These are phyloP conservation scores for Zygogramma bicolorata DNA, from an alignment of 2,888 invertebrate species.

Conservation along the genomic window DNA sequence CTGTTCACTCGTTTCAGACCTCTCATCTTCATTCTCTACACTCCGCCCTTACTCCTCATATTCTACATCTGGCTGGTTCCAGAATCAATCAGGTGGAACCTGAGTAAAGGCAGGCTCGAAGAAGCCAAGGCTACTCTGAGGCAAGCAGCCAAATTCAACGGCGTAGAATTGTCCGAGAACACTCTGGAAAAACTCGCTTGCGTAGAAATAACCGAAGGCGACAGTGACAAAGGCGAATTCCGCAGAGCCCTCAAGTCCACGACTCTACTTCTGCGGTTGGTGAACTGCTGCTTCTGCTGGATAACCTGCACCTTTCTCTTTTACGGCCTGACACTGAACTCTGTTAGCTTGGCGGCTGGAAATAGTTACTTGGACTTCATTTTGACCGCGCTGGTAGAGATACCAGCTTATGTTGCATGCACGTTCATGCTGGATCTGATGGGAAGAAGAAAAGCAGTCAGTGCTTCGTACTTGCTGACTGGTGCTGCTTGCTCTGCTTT, in stretches of 20 bases:
- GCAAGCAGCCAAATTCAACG: slow-evolving; percentile 75
- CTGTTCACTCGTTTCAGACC: slow-evolving; percentile 49
- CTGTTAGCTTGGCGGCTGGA: slow-evolving; percentile 80
- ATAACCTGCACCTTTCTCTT: slow-evolving; percentile 83
- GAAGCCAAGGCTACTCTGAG: slow-evolving; percentile 72
- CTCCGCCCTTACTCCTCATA: slow-evolving; percentile 76
- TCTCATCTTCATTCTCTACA: slow-evolving; percentile 69
- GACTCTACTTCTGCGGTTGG: slow-evolving; percentile 69
- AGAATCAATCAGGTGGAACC: slow-evolving; percentile 83
- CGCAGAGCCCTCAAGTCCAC: slow-evolving; percentile 66
- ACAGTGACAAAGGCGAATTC: slow-evolving; percentile 46
- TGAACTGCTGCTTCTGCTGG: slow-evolving; percentile 84
- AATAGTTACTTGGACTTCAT: slow-evolving; percentile 84
- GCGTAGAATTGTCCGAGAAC: slow-evolving; percentile 57
- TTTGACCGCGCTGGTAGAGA: slow-evolving; percentile 75
- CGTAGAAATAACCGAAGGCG: not conserved
- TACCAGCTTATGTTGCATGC: slow-evolving; percentile 78
- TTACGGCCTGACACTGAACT: slow-evolving; percentile 84
- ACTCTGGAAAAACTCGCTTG: slow-evolving; percentile 56
- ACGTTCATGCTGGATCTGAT: slow-evolving; percentile 74
- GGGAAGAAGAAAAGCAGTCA: slow-evolving; percentile 75
- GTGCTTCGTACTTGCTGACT: slow-evolving; percentile 74
- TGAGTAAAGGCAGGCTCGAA: slow-evolving; percentile 71
- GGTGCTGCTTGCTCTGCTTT: slow-evolving; percentile 72
- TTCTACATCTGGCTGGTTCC: slow-evolving; percentile 77